Evolutionary conservation across 1,140 invertebrate genomes (phyloP).

Genomic region (Euglossa dilemma): DNA sequence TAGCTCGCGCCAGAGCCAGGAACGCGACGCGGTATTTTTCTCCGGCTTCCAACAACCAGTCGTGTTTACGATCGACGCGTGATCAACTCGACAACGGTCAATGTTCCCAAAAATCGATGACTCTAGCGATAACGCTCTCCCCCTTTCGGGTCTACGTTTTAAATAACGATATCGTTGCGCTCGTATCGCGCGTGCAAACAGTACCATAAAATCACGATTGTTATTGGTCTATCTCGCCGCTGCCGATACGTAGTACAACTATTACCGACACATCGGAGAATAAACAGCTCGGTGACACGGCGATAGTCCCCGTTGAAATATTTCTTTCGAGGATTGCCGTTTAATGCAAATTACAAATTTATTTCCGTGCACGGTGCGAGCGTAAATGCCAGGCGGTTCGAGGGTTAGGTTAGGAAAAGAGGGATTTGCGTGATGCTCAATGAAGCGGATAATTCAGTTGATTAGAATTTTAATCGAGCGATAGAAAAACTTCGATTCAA

Average conservation of each 20-base stretch:
- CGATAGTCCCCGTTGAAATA: not conserved
- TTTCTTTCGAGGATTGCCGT: not conserved
- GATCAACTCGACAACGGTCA: not conserved
- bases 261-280: not conserved
- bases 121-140: not conserved
- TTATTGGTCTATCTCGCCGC: not conserved
- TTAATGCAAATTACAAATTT: not conserved
- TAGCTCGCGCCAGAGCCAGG: slow-evolving; percentile 1
- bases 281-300: not conserved
- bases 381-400: no score
- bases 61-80: not conserved
- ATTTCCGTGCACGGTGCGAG: no score
- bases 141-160: slow-evolving; percentile 7
- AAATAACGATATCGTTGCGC: not conserved
- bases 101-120: not conserved
- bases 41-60: not conserved
- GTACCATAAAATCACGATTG: slow-evolving; percentile 7
- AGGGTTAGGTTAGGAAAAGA: no score
- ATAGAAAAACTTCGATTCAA: no score
- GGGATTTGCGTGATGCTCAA: no score
- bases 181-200: not conserved
- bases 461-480: no score
- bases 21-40: slow-evolving; percentile 8
- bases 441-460: no score
- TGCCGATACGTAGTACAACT: not conserved